Evolutionary conservation across 2,797 vertebrate genomes (phyloP).

Genomic region (Champsocephalus esox): DNA sequence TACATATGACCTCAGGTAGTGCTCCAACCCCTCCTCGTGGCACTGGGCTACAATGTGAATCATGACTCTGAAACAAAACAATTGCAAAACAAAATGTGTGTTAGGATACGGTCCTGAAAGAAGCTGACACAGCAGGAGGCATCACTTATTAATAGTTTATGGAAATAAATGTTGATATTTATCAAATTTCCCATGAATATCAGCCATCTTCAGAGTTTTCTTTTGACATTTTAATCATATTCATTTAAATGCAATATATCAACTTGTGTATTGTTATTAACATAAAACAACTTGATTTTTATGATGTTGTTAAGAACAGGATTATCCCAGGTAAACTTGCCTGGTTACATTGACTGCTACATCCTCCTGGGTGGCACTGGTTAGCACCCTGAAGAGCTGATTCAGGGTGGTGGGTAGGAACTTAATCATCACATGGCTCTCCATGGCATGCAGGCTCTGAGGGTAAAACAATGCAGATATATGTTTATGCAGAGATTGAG

Average conservation of each 20-base stretch:
- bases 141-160: not conserved
- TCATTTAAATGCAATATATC: not conserved
- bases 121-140: not conserved
- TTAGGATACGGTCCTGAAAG: not conserved
- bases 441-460: slow-evolving; percentile 98
- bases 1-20: slow-evolving; percentile 96
- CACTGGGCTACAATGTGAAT: slow-evolving; percentile 98
- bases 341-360: slow-evolving; percentile 97
- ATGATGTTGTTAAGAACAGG: not conserved
- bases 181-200: not conserved
- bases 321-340: slow-evolving; percentile 70
- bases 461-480: not conserved
- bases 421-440: slow-evolving; percentile 97
- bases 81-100: not conserved
- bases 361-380: slow-evolving; percentile 92
- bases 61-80: slow-evolving; percentile 88
- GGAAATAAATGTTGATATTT: not conserved
- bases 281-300: not conserved
- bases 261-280: not conserved
- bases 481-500: not conserved
- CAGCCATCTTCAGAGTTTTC: not conserved
- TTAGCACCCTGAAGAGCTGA: slow-evolving; percentile 95
- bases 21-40: slow-evolving; percentile 96
- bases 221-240: not conserved
- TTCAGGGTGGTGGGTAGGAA: slow-evolving; percentile 97